phyloP scores from a whole-genome alignment of 1,140 invertebrate genomes.

The Homarus americanus region DNA sequence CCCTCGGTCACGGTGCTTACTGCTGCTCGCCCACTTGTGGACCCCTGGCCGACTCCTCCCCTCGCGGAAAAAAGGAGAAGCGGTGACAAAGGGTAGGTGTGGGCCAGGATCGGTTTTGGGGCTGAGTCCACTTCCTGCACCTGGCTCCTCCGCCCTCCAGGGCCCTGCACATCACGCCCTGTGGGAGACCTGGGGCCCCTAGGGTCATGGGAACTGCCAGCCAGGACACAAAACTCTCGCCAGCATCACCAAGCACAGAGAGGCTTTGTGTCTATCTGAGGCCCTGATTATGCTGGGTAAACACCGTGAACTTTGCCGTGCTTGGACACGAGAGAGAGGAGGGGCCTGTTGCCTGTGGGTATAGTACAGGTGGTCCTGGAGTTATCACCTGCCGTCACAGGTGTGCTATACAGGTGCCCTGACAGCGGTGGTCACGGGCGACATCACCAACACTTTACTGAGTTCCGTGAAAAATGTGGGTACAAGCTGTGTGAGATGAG shows the following conservation, averaged over 20 bases:
- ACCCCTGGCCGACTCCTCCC: conserved; percentile 7
- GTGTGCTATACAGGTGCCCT: neutral
- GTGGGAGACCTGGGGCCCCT: conserved; percentile 19
- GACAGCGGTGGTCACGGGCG: neutral
- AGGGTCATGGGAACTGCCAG: conserved; percentile 28
- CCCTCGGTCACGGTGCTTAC: conserved; percentile 15
- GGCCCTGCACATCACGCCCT: conserved; percentile 29
- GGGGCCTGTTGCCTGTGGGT: neutral
- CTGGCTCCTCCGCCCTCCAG: conserved; percentile 32
- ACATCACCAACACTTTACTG: neutral
- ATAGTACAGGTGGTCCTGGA: neutral
- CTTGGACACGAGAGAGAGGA: neutral
- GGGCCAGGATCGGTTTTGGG: neutral
- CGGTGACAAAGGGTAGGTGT: conserved; percentile 25
- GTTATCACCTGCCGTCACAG: neutral
- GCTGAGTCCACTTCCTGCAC: conserved; percentile 24
- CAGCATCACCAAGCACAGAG: neutral
- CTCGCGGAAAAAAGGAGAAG: conserved; percentile 4
- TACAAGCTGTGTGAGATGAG: too few relatives aligned
- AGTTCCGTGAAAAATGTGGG: too few relatives aligned
- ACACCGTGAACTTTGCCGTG: conserved; percentile 10
- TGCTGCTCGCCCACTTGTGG: conserved; percentile 19
- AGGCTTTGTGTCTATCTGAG: conserved; percentile 23
- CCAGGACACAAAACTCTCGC: neutral
- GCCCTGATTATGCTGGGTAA: conserved; percentile 20